These are phyloP conservation scores for Eupithecia insigniata DNA, from an alignment of 2,888 invertebrate genomes.

Conservation along the genomic window DNA sequence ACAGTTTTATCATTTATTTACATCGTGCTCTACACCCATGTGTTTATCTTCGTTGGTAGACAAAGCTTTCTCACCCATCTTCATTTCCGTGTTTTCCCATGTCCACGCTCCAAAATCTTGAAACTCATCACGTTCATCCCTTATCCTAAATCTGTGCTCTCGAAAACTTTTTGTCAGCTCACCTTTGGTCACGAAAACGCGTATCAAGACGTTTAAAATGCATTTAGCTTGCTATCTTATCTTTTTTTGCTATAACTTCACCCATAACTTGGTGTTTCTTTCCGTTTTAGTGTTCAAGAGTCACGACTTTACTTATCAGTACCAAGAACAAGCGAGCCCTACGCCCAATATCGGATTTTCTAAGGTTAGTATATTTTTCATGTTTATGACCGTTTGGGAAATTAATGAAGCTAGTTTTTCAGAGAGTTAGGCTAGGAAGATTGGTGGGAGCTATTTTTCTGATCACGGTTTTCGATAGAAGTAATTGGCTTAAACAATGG, in stretches of 20 bases:
- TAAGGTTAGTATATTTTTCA: conserved; percentile 86
- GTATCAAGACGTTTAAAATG: conserved; percentile 83
- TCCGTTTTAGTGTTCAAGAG: conserved; percentile 94
- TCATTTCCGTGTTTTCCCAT: conserved; percentile 60
- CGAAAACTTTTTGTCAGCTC: conserved; percentile 76
- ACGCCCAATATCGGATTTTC: conserved; percentile 96
- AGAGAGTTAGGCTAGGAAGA: background rate
- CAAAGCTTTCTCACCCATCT: conserved; percentile 41
- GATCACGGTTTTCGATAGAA: background rate
- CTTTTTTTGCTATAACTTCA: conserved; percentile 76
- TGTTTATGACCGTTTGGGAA: conserved; percentile 58
- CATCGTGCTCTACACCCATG: background rate
- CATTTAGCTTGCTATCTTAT: conserved; percentile 83
- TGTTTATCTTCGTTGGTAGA: background rate
- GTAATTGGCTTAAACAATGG: background rate
- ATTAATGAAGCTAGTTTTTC: background rate
- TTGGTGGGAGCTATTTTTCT: background rate
- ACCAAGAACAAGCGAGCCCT: conserved; percentile 87
- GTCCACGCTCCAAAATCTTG: conserved; percentile 73
- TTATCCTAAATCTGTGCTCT: conserved; percentile 72
- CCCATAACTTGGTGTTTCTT: conserved; percentile 82
- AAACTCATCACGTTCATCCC: conserved; percentile 73
- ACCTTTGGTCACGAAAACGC: conserved; percentile 81
- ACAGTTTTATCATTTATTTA: background rate
- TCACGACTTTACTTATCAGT: conserved; percentile 87